Evolutionary conservation across 2,797 vertebrate species (phyloP).

Genomic region (Leucoraja ocellata): DNA sequence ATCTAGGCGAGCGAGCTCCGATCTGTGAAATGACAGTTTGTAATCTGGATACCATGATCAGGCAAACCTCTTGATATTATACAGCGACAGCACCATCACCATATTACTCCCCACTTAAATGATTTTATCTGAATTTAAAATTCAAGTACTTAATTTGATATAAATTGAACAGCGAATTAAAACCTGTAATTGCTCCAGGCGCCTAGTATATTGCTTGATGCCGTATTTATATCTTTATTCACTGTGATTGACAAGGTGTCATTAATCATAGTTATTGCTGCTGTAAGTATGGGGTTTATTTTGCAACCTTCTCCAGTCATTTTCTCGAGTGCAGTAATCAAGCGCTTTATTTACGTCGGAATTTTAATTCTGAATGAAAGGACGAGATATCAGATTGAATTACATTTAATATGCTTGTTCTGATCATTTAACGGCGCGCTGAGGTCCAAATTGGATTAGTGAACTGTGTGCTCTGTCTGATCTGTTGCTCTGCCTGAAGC

Average conservation of each 20-base stretch:
- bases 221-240: slow-evolving; percentile 72
- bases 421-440: neutral
- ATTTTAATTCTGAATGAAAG: neutral
- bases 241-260: slow-evolving; percentile 70
- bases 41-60: slow-evolving; percentile 21
- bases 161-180: slow-evolving; percentile 52
- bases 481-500: neutral
- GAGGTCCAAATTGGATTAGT: neutral
- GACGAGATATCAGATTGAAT: slow-evolving; percentile 9
- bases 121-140: slow-evolving; percentile 37
- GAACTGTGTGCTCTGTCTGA: no score
- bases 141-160: slow-evolving; percentile 36
- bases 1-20: slow-evolving; percentile 61
- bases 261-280: slow-evolving; percentile 71
- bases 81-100: slow-evolving; percentile 1
- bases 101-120: slow-evolving; percentile 36
- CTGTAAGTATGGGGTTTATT: slow-evolving; percentile 68
- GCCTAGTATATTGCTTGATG: slow-evolving; percentile 65
- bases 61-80: slow-evolving; percentile 33
- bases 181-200: slow-evolving; percentile 63
- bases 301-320: slow-evolving; percentile 66
- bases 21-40: slow-evolving; percentile 33
- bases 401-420: neutral
- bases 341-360: slow-evolving; percentile 50
- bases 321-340: slow-evolving; percentile 65